These are phyloP conservation scores for Conus canariensis DNA, from an alignment of 2,888 invertebrate genomes.

Conservation along the genomic window DNA sequence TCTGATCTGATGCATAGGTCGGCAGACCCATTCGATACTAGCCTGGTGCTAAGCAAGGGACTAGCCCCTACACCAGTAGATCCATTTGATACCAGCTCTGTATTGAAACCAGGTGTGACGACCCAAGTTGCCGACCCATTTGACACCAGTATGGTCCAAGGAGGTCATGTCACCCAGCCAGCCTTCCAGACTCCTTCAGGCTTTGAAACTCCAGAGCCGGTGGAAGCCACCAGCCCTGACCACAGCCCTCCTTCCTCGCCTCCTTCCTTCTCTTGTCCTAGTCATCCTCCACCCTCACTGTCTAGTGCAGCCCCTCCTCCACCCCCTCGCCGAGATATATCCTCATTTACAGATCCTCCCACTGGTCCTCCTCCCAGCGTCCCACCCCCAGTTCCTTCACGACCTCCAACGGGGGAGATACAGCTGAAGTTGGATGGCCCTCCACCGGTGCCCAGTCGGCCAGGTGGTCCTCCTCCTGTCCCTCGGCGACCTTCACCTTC, in stretches of 20 bases:
- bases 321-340: constrained; percentile 14
- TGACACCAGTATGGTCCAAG: constrained; percentile 12
- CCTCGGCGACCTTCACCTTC: constrained; percentile 48
- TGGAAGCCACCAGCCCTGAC: constrained; percentile 6
- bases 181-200: neutral
- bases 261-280: constrained; percentile 33
- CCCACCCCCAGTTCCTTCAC: constrained; percentile 51
- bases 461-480: constrained; percentile 50
- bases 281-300: constrained; percentile 32
- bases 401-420: constrained; percentile 39
- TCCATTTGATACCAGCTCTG: constrained; percentile 30
- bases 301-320: constrained; percentile 44
- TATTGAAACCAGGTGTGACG: neutral
- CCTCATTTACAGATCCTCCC: neutral
- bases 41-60: neutral
- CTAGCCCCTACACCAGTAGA: neutral
- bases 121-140: constrained; percentile 19
- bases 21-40: constrained; percentile 37
- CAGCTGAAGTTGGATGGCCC: constrained; percentile 43
- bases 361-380: constrained; percentile 41
- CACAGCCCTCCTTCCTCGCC: constrained; percentile 32
- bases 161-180: neutral
- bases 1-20: neutral
- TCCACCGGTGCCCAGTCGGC: constrained; percentile 65
- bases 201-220: neutral